Evolutionary conservation across 1,140 invertebrate genomes (phyloP).

Genomic region (Apis dorsata): DNA sequence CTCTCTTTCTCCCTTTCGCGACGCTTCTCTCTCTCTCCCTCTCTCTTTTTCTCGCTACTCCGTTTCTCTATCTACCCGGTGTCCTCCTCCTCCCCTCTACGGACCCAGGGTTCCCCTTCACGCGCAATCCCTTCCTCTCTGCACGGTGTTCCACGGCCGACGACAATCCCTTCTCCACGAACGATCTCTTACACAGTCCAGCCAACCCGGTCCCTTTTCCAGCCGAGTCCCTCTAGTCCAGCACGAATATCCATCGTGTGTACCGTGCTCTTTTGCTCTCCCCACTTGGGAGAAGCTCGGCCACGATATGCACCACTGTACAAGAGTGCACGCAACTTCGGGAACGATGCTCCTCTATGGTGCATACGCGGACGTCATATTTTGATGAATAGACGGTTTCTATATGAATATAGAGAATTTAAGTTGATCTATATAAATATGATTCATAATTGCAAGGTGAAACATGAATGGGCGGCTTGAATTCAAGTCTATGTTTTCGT

Average conservation of each 20-base stretch:
- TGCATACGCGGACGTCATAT: slow-evolving; percentile 17
- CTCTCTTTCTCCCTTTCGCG: neutral
- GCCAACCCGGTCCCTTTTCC: slow-evolving; percentile 64
- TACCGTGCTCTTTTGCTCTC: slow-evolving; percentile 38
- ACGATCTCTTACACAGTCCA: slow-evolving; percentile 59
- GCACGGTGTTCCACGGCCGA: slow-evolving; percentile 41
- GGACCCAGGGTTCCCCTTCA: slow-evolving; percentile 1
- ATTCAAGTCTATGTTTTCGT: neutral
- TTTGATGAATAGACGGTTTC: slow-evolving; percentile 31
- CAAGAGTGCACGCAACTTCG: slow-evolving; percentile 55
- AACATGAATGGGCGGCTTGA: neutral
- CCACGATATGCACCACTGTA: slow-evolving; percentile 57
- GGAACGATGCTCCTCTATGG: neutral
- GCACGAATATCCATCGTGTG: slow-evolving; percentile 46
- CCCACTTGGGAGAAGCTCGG: slow-evolving; percentile 26
- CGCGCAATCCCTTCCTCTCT: slow-evolving; percentile 30
- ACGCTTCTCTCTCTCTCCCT: neutral
- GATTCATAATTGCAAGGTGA: neutral
- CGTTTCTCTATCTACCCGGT: neutral
- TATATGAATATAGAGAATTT: slow-evolving; percentile 6
- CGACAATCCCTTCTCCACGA: slow-evolving; percentile 62
- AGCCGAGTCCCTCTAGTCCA: slow-evolving; percentile 47
- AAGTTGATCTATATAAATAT: slow-evolving; percentile 2
- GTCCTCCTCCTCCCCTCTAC: slow-evolving; percentile 30
- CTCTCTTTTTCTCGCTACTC: neutral